Conservation (phyloP, 2,797 vertebrate species). For the Epinephelus coioides region DNA sequence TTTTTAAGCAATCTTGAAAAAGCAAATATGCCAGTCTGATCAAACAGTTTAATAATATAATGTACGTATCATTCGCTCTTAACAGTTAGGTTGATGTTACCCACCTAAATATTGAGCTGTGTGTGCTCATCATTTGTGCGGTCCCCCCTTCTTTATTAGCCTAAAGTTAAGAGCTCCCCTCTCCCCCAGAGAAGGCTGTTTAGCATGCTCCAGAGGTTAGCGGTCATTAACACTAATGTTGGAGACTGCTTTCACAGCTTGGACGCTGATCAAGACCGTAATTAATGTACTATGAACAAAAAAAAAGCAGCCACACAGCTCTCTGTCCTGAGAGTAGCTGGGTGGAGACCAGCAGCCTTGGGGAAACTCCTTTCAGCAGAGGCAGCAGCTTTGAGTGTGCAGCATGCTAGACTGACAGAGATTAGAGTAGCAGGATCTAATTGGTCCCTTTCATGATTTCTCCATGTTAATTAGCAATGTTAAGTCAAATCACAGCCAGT, state of each 20-base stretch:
- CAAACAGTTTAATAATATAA: not conserved
- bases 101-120: slow-evolving; percentile 20
- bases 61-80: not conserved
- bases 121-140: slow-evolving; percentile 19
- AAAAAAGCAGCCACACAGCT: slow-evolving; percentile 26
- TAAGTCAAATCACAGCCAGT: slow-evolving; percentile 61
- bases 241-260: slow-evolving; percentile 52
- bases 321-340: slow-evolving; percentile 26
- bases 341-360: slow-evolving; percentile 2
- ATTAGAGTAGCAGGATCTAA: slow-evolving; percentile 60
- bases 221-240: slow-evolving; percentile 65
- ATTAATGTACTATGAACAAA: slow-evolving; percentile 46
- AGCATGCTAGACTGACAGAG: slow-evolving; percentile 31
- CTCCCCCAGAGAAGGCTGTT: slow-evolving; percentile 28
- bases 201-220: slow-evolving; percentile 54
- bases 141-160: not conserved
- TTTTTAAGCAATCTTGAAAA: too few species aligned
- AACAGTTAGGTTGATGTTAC: slow-evolving; percentile 16
- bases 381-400: slow-evolving; percentile 32
- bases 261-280: slow-evolving; percentile 68
- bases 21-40: not conserved
- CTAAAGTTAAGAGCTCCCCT: slow-evolving; percentile 21
- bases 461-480: slow-evolving; percentile 72
- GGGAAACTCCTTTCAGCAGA: slow-evolving; percentile 16
- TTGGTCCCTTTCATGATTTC: slow-evolving; percentile 71